A percentile compares a stretch with the other conserved stretches of the same genome.
Evolutionary conservation across 2,113 vertebrate species (phyloP).

Genomic region (Aptenodytes patagonicus): DNA sequence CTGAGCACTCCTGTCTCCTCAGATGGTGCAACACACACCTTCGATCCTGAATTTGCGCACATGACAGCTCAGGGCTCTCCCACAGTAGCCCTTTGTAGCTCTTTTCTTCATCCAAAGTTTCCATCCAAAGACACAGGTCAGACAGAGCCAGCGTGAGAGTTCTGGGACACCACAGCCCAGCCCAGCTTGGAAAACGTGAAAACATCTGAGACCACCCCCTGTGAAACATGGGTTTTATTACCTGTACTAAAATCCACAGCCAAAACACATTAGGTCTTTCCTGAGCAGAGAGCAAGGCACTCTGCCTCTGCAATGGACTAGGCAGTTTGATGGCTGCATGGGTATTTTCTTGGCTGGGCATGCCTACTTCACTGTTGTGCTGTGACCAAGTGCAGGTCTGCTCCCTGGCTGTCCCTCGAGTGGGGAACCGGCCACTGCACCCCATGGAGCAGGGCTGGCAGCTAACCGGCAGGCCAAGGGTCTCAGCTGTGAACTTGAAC

Average conservation of each 20-base stretch:
- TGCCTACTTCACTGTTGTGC: neutral
- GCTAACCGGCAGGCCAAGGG: neutral
- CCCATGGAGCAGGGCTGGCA: neutral
- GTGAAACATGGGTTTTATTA: neutral
- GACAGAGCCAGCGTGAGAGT: neutral
- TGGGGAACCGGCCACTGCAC: neutral
- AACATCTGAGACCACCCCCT: neutral
- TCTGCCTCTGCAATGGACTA: neutral
- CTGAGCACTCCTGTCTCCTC: neutral
- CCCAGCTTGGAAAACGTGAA: fast-evolving
- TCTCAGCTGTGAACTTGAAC: neutral
- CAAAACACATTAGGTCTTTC: neutral
- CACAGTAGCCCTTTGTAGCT: neutral
- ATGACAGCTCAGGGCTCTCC: neutral
- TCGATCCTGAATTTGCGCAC: neutral
- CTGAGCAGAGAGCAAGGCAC: neutral
- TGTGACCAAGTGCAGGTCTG: neutral
- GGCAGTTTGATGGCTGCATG: neutral
- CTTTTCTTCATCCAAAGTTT: neutral
- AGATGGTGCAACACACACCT: neutral
- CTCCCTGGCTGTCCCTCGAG: neutral
- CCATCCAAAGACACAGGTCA: neutral
- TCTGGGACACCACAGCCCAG: neutral
- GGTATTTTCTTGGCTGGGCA: neutral
- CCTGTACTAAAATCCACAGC: neutral